Conservation (phyloP, 2,797 vertebrate species). For the Coluber constrictor region DNA sequence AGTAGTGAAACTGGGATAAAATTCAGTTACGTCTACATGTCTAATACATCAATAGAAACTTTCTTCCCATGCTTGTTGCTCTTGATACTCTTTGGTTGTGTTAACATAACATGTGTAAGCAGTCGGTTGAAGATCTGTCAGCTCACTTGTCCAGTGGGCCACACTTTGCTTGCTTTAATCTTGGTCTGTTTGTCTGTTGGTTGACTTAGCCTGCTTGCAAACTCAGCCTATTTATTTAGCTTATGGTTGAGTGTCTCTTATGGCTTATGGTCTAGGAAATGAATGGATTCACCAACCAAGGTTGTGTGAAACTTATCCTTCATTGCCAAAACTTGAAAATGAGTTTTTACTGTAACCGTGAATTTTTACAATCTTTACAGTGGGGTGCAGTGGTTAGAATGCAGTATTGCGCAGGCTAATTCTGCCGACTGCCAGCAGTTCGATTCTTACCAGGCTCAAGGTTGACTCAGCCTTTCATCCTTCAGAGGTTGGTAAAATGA, state of each 20-base stretch:
- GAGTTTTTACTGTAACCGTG: not conserved
- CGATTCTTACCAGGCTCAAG: not conserved
- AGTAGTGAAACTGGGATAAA: not conserved
- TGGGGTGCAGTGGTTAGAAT: not conserved
- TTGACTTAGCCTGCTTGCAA: not conserved
- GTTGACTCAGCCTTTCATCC: not conserved
- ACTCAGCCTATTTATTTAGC: not conserved
- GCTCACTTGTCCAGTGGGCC: not conserved
- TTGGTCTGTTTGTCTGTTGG: not conserved
- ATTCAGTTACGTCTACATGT: not conserved
- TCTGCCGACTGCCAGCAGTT: not conserved
- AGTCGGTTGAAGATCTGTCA: not conserved
- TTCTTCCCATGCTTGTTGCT: not conserved
- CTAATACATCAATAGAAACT: not conserved
- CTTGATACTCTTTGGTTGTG: not conserved
- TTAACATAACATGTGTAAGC: not conserved
- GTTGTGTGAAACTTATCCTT: not conserved
- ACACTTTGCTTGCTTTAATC: not conserved
- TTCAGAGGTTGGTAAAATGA: not conserved
- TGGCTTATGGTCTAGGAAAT: not conserved
- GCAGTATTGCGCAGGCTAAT: not conserved
- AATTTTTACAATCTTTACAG: not conserved
- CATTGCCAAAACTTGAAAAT: not conserved
- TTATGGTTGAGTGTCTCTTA: not conserved
- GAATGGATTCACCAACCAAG: not conserved